A percentile compares a stretch with the other conserved stretches of the same genome.
Conservation (phyloP, 2,888 invertebrate species). For the Chouioia cunea region DNA sequence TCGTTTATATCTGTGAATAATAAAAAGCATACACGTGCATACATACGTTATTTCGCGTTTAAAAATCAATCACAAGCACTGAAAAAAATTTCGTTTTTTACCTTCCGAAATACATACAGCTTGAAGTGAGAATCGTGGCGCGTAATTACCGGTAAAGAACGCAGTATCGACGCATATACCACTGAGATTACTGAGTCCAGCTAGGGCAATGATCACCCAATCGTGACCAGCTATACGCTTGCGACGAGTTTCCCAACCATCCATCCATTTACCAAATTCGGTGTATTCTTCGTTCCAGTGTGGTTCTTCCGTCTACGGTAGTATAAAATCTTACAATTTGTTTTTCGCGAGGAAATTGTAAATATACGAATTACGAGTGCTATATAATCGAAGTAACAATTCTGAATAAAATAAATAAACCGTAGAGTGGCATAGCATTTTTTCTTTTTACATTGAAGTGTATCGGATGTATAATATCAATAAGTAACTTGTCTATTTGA, state of each 20-base stretch:
- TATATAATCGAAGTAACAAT: too few species aligned
- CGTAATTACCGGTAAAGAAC: slow-evolving; percentile 76
- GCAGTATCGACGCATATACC: slow-evolving; percentile 73
- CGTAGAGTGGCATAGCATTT: too few species aligned
- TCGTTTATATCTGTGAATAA: slow-evolving; percentile 68
- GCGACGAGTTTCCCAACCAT: slow-evolving; percentile 77
- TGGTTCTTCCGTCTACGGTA: slow-evolving; percentile 70
- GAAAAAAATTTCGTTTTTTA: slow-evolving; percentile 53
- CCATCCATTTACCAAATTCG: slow-evolving; percentile 78
- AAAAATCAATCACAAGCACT: too few species aligned
- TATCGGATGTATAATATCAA: too few species aligned
- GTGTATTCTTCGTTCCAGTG: slow-evolving; percentile 74
- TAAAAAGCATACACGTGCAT: slow-evolving; percentile 16
- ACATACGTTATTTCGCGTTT: too few species aligned
- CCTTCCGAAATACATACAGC: slow-evolving; percentile 70
- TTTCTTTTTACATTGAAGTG: too few species aligned
- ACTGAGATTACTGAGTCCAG: slow-evolving; percentile 71
- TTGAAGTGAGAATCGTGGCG: slow-evolving; percentile 75
- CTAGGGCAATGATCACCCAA: slow-evolving; percentile 75
- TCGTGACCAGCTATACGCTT: slow-evolving; percentile 75
- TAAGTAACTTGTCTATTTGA: too few species aligned
- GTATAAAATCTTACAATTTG: too few species aligned
- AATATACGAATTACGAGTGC: too few species aligned
- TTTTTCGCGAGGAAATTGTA: too few species aligned
- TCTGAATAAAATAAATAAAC: too few species aligned